Conservation (phyloP, 1,140 invertebrate species). For the Drosophila parvula region DNA sequence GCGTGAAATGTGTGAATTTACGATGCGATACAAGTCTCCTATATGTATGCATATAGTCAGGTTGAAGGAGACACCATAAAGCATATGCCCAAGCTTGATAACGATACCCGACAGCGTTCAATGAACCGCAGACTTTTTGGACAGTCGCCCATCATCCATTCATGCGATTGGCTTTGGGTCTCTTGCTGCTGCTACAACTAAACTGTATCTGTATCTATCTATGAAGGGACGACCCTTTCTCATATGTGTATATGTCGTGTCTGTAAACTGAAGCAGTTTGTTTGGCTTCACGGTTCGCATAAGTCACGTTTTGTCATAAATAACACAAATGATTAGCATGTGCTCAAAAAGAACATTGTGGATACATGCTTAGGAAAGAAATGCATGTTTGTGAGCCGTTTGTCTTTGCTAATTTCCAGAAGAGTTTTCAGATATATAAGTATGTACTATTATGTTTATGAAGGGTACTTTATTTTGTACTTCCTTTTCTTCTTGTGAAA, state of each 20-base stretch:
- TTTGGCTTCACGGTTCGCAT: constrained; percentile 23
- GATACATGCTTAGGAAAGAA: constrained; percentile 4
- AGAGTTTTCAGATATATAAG: not conserved
- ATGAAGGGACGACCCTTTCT: not conserved
- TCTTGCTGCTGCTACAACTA: constrained; percentile 32
- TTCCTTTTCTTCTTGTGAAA: too few relatives aligned
- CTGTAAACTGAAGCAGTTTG: constrained; percentile 9
- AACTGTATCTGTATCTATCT: not conserved
- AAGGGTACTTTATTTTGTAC: too few relatives aligned
- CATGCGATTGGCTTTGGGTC: not conserved
- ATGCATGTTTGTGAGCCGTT: constrained; percentile 9
- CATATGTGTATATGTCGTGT: constrained; percentile 10
- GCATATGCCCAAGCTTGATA: constrained; percentile 22
- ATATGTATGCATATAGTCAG: constrained; percentile 35
- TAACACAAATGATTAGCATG: constrained; percentile 65
- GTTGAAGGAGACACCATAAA: constrained; percentile 39
- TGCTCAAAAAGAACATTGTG: constrained; percentile 35
- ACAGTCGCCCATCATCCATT: constrained; percentile 17
- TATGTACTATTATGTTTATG: too few relatives aligned
- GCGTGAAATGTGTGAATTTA: constrained; percentile 77
- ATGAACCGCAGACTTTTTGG: constrained; percentile 58
- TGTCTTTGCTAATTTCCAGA: constrained; percentile 16
- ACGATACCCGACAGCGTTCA: constrained; percentile 60
- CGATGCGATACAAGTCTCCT: constrained; percentile 48
- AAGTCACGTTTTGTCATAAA: constrained; percentile 70